Conservation (phyloP, 1,140 invertebrate genomes). For the Drosophila ironensis region DNA sequence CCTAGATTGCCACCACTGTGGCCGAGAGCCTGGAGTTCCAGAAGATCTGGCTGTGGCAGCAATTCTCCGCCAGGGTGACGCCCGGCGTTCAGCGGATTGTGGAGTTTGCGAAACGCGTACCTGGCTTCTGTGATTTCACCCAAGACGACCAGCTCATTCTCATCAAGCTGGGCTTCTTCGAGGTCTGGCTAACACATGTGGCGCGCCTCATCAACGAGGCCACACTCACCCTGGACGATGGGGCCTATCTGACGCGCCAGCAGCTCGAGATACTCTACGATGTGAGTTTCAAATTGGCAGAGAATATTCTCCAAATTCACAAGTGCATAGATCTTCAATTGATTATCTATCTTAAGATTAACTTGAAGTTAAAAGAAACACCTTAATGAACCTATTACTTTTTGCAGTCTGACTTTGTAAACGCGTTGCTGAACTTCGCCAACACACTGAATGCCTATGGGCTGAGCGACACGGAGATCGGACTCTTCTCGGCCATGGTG, state of each 20-base stretch:
- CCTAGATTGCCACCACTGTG: constrained; percentile 84
- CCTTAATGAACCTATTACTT: too few relatives aligned
- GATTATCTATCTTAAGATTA: too few relatives aligned
- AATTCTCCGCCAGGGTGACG: constrained; percentile 89
- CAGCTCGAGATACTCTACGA: constrained; percentile 97
- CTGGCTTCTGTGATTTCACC: constrained; percentile 92
- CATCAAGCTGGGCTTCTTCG: constrained; percentile 98
- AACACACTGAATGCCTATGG: constrained; percentile 89
- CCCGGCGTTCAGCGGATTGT: constrained; percentile 95
- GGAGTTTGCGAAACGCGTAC: constrained; percentile 95
- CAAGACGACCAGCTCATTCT: constrained; percentile 97
- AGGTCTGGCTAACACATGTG: constrained; percentile 96
- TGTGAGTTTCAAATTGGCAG: constrained; percentile 85
- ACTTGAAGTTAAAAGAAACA: too few relatives aligned
- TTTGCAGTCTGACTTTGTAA: constrained; percentile 87
- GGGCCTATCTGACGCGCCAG: constrained; percentile 91
- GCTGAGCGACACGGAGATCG: constrained; percentile 94
- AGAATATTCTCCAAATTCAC: neutral
- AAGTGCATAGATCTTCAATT: too few relatives aligned
- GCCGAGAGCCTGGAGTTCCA: constrained; percentile 87
- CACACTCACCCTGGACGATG: constrained; percentile 95
- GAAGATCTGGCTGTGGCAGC: constrained; percentile 89
- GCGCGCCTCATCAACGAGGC: constrained; percentile 91
- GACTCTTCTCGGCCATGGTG: constrained; percentile 93
- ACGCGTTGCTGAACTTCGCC: constrained; percentile 90